Evolutionary conservation across 2,888 invertebrate species (phyloP).

Genomic region (Quadriops clusia): DNA sequence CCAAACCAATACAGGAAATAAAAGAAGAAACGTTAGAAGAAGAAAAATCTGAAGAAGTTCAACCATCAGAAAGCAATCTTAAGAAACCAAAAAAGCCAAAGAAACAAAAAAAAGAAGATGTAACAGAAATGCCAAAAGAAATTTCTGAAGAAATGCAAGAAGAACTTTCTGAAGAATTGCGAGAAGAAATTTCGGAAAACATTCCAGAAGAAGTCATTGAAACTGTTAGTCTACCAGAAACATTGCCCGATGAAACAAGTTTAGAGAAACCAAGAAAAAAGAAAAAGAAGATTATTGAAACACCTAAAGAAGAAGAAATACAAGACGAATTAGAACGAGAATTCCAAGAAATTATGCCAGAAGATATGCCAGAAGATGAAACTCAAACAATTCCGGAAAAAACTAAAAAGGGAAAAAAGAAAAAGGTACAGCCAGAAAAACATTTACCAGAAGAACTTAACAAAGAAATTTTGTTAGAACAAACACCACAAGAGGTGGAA

Average conservation of each 20-base stretch:
- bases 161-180: conserved; percentile 8
- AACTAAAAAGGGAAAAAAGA: conserved; percentile 9
- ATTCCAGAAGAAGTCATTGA: background rate
- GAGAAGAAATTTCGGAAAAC: background rate
- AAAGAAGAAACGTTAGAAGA: conserved; percentile 5
- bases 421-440: conserved; percentile 14
- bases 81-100: conserved; percentile 8
- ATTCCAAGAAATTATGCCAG: conserved; percentile 11
- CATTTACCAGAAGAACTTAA: conserved; percentile 19
- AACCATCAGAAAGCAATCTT: too few relatives aligned
- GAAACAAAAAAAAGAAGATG: conserved; percentile 11
- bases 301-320: conserved; percentile 12
- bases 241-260: conserved; percentile 6
- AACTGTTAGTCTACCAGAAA: background rate
- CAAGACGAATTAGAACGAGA: conserved; percentile 16
- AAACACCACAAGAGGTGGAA: conserved; percentile 20
- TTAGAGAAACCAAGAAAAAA: conserved; percentile 3
- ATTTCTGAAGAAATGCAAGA: conserved; percentile 7
- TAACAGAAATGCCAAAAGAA: conserved; percentile 3
- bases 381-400: conserved; percentile 7
- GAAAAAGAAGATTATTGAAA: conserved; percentile 7
- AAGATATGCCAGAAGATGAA: conserved; percentile 11
- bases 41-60: conserved; percentile 6
- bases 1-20: conserved; percentile 1
- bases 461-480: conserved; percentile 13